Percentiles rank a stretch among this genome's conserved stretches.
Evolutionary conservation across 2,888 invertebrate species (phyloP).

Genomic region (Neocrepidodera transversa): DNA sequence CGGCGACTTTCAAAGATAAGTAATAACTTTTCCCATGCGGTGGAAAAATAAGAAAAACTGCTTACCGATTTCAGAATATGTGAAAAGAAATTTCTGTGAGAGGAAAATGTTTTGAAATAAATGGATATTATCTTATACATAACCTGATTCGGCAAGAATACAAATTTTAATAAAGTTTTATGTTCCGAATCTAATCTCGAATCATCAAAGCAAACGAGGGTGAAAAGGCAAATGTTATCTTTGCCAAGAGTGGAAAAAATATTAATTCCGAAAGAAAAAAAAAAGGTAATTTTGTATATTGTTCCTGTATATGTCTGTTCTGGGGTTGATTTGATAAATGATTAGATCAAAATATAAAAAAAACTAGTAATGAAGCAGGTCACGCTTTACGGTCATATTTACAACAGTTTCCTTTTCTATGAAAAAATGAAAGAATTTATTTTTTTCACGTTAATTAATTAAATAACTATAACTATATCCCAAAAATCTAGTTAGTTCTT

Average conservation of each 20-base stretch:
- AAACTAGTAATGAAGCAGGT: too few species aligned
- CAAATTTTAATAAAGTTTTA: slow-evolving; percentile 16
- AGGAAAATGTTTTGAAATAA: not conserved
- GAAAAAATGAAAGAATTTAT: too few species aligned
- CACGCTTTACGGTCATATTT: too few species aligned
- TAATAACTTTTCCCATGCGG: not conserved
- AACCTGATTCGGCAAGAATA: not conserved
- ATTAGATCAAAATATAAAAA: too few species aligned
- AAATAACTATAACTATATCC: too few species aligned
- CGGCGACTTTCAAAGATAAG: not conserved
- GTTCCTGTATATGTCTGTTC: too few species aligned
- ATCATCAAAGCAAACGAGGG: not conserved
- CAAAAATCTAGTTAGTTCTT: too few species aligned
- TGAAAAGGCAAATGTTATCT: slow-evolving; percentile 6
- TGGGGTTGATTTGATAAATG: too few species aligned
- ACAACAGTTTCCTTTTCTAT: too few species aligned
- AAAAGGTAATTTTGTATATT: too few species aligned
- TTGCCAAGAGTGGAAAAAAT: not conserved
- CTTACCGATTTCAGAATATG: slow-evolving; percentile 1
- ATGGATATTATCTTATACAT: slow-evolving; percentile 1
- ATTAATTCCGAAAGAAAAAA: not conserved
- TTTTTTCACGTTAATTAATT: too few species aligned
- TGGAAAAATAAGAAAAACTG: not conserved
- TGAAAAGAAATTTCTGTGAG: not conserved
- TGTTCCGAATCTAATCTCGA: slow-evolving; percentile 8